Evolutionary conservation across 2,888 invertebrate species (phyloP).

Genomic region (Amiota mariae): DNA sequence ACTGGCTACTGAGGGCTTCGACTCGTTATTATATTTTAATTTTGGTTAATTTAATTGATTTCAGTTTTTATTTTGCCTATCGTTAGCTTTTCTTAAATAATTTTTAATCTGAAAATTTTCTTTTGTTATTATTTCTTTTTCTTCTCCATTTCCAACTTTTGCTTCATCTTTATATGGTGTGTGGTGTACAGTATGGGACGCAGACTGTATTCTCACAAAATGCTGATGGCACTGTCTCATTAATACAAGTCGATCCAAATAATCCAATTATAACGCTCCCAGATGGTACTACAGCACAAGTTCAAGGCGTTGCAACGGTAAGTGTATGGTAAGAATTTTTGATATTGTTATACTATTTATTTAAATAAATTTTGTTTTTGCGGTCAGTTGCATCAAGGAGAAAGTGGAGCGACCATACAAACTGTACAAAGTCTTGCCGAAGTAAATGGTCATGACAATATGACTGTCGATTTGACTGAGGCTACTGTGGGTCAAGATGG

Average conservation of each 20-base stretch:
- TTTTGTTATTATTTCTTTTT: conserved; percentile 18
- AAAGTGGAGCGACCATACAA: conserved; percentile 77
- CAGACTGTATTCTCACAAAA: conserved; percentile 95
- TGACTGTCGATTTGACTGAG: conserved; percentile 93
- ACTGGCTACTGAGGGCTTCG: too few relatives aligned
- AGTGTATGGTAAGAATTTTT: conserved; percentile 26
- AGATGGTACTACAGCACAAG: conserved; percentile 96
- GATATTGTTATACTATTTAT: neutral
- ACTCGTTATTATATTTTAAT: too few relatives aligned
- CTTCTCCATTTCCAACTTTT: conserved; percentile 3
- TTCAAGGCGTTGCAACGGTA: conserved; percentile 79
- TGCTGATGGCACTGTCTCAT: conserved; percentile 95
- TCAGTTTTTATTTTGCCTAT: conserved; percentile 13
- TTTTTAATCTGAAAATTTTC: neutral
- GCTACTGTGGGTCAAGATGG: conserved; percentile 93
- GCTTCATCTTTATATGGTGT: neutral
- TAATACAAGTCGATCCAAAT: conserved; percentile 95
- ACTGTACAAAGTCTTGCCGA: conserved; percentile 81
- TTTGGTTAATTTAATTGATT: conserved; percentile 7
- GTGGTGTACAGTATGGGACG: conserved; percentile 80
- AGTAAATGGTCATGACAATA: conserved; percentile 84
- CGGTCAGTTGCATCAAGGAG: conserved; percentile 79
- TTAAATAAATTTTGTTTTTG: neutral
- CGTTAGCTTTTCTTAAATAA: neutral
- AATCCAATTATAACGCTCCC: conserved; percentile 95